Base-by-base conservation (phyloP, 2,113 vertebrate species). In the Mus pahari region DNA sequence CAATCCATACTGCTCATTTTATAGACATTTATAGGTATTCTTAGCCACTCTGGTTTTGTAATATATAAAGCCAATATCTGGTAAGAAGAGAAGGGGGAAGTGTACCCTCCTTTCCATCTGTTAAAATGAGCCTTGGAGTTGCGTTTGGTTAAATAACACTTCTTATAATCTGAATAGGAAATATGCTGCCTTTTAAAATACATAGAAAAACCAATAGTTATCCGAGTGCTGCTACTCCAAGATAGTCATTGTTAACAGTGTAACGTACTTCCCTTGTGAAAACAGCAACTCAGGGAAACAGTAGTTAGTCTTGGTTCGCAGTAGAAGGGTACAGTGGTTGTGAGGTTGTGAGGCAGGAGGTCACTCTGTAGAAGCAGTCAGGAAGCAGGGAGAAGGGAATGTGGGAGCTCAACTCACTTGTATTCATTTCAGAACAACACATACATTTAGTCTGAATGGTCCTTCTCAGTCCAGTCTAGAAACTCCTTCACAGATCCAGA, bases 121-220 rank as follows among this genome's bases (percentile, higher is more conserved):
- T 26, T 75, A 13, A 90, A 90, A 58, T 7, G 89, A 90, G 33
- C 71, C 2, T 45, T 64, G 26, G 48, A 82, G 5, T 75, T 8
- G 7, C 50, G 78, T 62, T 93, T 75, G 50, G 6, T 74, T 87
- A 89, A 42, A 95, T 81, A n/a, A n/a, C 36, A 17, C 8, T 77
- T 58, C 58, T 79, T 92, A 92, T 78, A 0, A 92, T 26, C 91
- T 77, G 24, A 92, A 68, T 86, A 10, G 68, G 17, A 93, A 91
- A 87, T n/a, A 62, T 28, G 5, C 77, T 26, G 90, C 1, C 3
- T 50, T 89, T 91, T 39, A 68, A 92, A 19, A 42, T 86, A 74
- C 20, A 39, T 20, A 71, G 28, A 92, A 86, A 93, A 16, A 91
- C 33, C 24, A 89, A 50, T 39, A 14, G 48, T 42, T 3, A 74